These are phyloP conservation scores for Hucho hucho DNA, from an alignment of 2,113 vertebrate genomes.

Conservation along the genomic window DNA sequence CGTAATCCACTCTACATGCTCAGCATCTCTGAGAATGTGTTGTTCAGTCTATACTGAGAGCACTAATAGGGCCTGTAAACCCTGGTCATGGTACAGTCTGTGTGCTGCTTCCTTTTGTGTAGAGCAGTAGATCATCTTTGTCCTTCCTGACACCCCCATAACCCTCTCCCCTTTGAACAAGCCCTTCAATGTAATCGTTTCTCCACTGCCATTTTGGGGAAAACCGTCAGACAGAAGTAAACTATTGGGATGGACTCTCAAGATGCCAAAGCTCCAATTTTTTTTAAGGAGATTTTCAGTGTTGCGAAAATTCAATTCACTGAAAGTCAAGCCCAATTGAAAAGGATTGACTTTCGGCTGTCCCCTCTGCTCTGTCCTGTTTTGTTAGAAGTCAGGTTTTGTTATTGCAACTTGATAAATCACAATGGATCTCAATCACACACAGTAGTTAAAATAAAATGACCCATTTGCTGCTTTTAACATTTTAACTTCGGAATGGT, in stretches of 20 bases:
- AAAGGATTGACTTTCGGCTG: no score
- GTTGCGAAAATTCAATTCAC: no score
- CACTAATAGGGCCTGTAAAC: slow-evolving; percentile 30
- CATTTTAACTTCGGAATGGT: slow-evolving; percentile 32
- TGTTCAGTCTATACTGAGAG: slow-evolving; percentile 11
- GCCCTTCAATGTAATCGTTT: slow-evolving; percentile 1
- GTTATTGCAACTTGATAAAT: slow-evolving; percentile 12
- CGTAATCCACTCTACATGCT: slow-evolving; percentile 27
- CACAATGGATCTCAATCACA: slow-evolving; percentile 1
- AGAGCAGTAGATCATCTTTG: not conserved
- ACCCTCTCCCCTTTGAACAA: slow-evolving; percentile 8
- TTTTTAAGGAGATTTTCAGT: not conserved
- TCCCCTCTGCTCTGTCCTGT: not conserved
- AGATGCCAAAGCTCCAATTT: not conserved
- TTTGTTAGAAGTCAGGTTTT: not conserved
- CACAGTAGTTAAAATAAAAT: not conserved
- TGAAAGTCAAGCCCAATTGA: not conserved
- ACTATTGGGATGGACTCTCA: not conserved
- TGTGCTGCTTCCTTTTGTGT: not conserved
- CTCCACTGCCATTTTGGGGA: not conserved
- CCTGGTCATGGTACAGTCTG: not conserved
- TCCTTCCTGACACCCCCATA: slow-evolving; percentile 19
- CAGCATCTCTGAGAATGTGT: not conserved
- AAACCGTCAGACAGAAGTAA: not conserved
- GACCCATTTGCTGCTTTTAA: slow-evolving; percentile 25